Conservation (phyloP, 2,797 vertebrate species). For the Nasua narica region DNA sequence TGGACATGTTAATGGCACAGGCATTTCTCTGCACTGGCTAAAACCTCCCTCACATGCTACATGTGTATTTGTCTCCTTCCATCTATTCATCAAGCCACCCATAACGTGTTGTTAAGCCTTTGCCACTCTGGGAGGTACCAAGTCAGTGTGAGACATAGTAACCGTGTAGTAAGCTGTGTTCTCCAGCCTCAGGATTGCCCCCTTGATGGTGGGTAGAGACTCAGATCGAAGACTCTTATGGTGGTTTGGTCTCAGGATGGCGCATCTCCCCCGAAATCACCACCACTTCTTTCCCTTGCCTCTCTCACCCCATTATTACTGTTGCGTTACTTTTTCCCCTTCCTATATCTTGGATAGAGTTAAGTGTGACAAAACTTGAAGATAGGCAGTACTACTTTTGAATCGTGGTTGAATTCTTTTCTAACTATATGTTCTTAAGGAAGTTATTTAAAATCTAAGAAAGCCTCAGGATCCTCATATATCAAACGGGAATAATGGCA, state of each 20-base stretch:
- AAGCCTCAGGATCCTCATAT: not conserved
- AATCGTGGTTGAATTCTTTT: not conserved
- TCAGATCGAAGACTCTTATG: not conserved
- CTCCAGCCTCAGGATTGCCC: not conserved
- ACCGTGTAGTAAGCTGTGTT: not conserved
- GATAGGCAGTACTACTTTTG: not conserved
- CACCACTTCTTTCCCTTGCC: not conserved
- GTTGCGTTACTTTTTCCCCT: not conserved
- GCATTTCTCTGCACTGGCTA: not conserved
- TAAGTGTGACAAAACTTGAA: not conserved
- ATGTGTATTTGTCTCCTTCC: not conserved
- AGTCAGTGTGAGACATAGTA: not conserved
- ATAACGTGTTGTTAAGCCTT: not conserved
- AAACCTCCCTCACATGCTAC: not conserved
- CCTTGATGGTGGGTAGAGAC: not conserved
- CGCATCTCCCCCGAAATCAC: not conserved
- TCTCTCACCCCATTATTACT: not conserved
- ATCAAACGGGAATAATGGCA: not conserved
- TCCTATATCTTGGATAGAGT: not conserved
- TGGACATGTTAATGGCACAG: not conserved
- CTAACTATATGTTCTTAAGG: not conserved
- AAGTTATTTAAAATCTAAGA: not conserved
- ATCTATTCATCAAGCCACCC: not conserved
- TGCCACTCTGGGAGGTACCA: not conserved
- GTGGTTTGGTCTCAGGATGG: not conserved